phyloP scores from a whole-genome alignment of 2,113 vertebrate genomes.

The Centropristis striata region DNA sequence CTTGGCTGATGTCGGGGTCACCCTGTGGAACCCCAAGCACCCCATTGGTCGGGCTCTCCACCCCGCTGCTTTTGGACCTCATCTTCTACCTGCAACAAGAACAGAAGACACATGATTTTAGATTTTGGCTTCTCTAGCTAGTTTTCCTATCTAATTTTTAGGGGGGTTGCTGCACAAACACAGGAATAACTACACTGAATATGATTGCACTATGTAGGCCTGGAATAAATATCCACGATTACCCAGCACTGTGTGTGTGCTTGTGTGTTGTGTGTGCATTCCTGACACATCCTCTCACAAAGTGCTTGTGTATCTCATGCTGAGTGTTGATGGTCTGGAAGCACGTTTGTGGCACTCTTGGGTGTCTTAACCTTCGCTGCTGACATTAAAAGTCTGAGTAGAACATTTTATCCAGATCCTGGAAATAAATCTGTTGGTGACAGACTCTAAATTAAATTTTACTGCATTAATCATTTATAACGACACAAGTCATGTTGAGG shows the following conservation, averaged over 20 bases:
- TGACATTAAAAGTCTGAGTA: conserved; percentile 17
- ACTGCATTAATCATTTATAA: conserved; percentile 21
- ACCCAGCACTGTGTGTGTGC: neutral
- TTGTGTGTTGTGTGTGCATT: conserved; percentile 29
- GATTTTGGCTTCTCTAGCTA: too few species aligned
- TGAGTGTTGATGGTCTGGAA: conserved; percentile 46
- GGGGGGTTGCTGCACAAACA: too few species aligned
- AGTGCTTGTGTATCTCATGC: conserved; percentile 27
- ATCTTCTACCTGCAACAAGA: conserved; percentile 88
- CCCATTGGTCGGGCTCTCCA: conserved; percentile 87
- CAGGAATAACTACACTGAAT: neutral
- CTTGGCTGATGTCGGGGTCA: conserved; percentile 82
- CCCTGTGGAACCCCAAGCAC: conserved; percentile 87
- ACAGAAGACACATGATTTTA: conserved; percentile 18
- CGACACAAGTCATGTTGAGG: neutral
- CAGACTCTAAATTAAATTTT: conserved; percentile 31
- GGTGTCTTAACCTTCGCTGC: conserved; percentile 42
- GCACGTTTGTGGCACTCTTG: conserved; percentile 60
- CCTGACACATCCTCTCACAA: conserved; percentile 28
- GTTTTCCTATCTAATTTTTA: too few species aligned
- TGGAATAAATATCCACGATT: conserved; percentile 41
- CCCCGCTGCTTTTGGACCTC: conserved; percentile 93
- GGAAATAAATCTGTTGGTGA: conserved; percentile 43
- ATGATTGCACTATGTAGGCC: neutral
- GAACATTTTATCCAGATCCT: conserved; percentile 37